These are phyloP conservation scores for Panthera uncia DNA, from an alignment of 2,113 vertebrate genomes.

Conservation along the genomic window DNA sequence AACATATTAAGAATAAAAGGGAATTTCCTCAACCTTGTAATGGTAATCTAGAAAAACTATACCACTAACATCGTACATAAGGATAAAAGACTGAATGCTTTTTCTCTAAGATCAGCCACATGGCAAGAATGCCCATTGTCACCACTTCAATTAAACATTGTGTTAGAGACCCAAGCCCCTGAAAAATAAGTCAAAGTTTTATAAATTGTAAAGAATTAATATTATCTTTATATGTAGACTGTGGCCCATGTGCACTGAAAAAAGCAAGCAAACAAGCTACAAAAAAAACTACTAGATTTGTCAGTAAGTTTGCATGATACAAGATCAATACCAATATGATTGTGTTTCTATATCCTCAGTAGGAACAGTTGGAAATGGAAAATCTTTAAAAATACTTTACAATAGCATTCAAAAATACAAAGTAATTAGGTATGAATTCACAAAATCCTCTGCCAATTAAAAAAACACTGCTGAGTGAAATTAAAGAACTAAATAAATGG, in stretches of 20 bases:
- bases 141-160: background rate
- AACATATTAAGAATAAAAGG: background rate
- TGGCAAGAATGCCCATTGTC: background rate
- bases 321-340: background rate
- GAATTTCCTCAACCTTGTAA: background rate
- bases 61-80: background rate
- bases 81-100: background rate
- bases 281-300: background rate
- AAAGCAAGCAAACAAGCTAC: background rate
- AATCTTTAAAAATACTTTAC: background rate
- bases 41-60: background rate
- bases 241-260: background rate
- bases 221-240: background rate
- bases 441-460: background rate
- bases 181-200: background rate
- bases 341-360: background rate
- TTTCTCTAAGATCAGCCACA: background rate
- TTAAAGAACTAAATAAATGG: background rate
- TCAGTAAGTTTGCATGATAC: background rate
- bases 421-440: background rate
- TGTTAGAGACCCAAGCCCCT: background rate
- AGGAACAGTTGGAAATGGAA: background rate
- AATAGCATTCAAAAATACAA: background rate
- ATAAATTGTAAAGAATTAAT: background rate
- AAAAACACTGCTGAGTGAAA: background rate